Evolutionary conservation across 2,113 vertebrate genomes (phyloP), one percentile per base, ranked within the genome.

Genomic region (Cichladusa arquata): DNA sequence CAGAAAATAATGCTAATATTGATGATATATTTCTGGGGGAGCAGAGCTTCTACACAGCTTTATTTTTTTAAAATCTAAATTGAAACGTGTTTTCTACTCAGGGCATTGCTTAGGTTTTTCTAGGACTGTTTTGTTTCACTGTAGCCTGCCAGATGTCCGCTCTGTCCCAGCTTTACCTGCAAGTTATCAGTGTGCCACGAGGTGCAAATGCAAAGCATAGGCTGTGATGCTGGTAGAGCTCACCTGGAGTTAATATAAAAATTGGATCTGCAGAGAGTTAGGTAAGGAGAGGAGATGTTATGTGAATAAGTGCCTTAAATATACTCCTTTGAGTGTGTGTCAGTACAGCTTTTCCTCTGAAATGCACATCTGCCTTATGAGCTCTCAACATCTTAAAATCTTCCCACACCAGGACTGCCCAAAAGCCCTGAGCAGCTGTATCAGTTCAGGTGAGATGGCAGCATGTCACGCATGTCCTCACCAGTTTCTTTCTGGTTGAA

Each of bases 171-270:
- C 54, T 91, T 18, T 89, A 69, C 31, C 56, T 82, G 62, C 48
- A 79, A 81, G 48, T 48, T 95, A 20, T 44, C 57, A 31, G 61
- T 76, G 81, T 93, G 31, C 74, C 50, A 9, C 12, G 12, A 34
- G 22, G 58, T 85, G 58, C 45, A 85, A 81, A 85, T 85, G 48
- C 56, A 93, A 91, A 94, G 34, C 87, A 42, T 14, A 70, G 87
- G 26, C 70, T 87, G 9, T 65, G 48, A 56, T 50, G 42, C 54
- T 91, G 69, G 53, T 72, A 70, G 53, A 57, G 40, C 38, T 95
- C 28, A 16, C 61, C 70, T 82, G 81, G 53, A 91, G 18, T 92
- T 93, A 66, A 93, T 93, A 62, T 71, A 48, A 95, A 95, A 92
- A 54, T 71, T 16, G 34, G 15, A 56, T 92, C 92, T 94, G 81